Conservation (phyloP, 2,113 vertebrate species). For the Lepus americanus region DNA sequence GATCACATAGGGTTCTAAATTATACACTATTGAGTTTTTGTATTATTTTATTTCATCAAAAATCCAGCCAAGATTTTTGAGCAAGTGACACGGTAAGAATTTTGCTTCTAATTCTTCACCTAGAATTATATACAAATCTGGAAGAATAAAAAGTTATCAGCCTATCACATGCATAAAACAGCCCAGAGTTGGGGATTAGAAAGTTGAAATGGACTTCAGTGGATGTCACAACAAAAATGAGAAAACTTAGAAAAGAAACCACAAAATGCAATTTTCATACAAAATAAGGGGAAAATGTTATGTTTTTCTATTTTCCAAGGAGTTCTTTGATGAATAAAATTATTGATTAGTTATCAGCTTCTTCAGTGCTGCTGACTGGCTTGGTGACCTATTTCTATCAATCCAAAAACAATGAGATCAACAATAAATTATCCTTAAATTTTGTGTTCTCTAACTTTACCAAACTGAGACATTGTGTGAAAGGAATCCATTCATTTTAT, state of each 20-base stretch:
- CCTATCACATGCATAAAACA: neutral
- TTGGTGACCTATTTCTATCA: neutral
- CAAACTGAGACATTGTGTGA: neutral
- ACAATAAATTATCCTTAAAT: neutral
- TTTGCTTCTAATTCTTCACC: neutral
- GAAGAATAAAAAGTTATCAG: neutral
- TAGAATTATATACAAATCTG: neutral
- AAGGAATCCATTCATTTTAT: constrained; percentile 46
- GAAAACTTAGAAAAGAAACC: neutral
- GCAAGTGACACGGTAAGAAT: neutral
- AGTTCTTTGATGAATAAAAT: constrained; percentile 30
- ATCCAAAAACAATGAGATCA: neutral
- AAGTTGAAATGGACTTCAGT: neutral
- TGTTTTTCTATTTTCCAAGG: neutral
- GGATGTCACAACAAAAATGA: neutral
- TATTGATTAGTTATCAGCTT: neutral
- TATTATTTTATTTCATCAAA: neutral
- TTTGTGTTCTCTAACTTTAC: neutral
- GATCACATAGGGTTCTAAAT: neutral
- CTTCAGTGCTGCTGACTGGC: neutral
- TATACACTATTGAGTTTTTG: neutral
- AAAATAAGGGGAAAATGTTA: neutral
- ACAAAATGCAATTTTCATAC: neutral
- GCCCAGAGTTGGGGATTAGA: neutral
- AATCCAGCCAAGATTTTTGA: constrained; percentile 30